A percentile compares a stretch with the other conserved stretches of the same genome.
These are phyloP conservation scores for Microplitis demolitor DNA, from an alignment of 1,140 invertebrate genomes.

Conservation along the genomic window DNA sequence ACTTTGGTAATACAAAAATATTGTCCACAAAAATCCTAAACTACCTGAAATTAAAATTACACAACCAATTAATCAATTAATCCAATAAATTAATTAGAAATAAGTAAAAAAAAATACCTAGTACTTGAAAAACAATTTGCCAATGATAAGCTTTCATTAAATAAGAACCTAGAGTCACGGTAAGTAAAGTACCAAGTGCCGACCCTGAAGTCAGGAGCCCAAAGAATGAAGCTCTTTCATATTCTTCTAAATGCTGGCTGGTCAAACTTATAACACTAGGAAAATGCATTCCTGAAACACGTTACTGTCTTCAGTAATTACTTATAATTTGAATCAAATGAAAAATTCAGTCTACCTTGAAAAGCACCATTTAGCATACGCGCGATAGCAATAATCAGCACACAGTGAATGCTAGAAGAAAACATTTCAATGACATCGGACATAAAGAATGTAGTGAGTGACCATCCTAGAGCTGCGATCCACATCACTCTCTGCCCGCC, in stretches of 20 bases:
- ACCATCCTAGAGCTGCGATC: conserved; percentile 71
- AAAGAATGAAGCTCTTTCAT: conserved; percentile 74
- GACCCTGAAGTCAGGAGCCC: conserved; percentile 72
- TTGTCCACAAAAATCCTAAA: conserved; percentile 64
- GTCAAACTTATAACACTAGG: conserved; percentile 76
- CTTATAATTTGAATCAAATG: too few relatives aligned
- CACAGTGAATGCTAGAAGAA: conserved; percentile 62
- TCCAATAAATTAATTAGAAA: background rate
- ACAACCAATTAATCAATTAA: too few relatives aligned
- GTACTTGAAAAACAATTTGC: conserved; percentile 71
- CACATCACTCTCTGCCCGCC: conserved; percentile 73
- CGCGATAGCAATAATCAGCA: conserved; percentile 67
- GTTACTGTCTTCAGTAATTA: background rate
- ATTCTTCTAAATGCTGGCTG: conserved; percentile 68
- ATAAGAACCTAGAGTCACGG: conserved; percentile 73
- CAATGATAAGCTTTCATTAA: conserved; percentile 72
- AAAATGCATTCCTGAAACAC: conserved; percentile 68
- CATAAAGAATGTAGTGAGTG: conserved; percentile 70
- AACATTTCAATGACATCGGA: conserved; percentile 69
- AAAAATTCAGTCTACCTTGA: conserved; percentile 61
- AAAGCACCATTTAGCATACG: conserved; percentile 71
- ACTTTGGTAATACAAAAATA: conserved; percentile 59
- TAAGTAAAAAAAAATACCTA: conserved; percentile 58
- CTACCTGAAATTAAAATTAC: conserved; percentile 51
- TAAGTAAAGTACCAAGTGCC: conserved; percentile 69